Percentiles rank a stretch among this genome's conserved stretches.
Conservation (phyloP, 2,113 vertebrate genomes). For the Ochotona curzoniae region DNA sequence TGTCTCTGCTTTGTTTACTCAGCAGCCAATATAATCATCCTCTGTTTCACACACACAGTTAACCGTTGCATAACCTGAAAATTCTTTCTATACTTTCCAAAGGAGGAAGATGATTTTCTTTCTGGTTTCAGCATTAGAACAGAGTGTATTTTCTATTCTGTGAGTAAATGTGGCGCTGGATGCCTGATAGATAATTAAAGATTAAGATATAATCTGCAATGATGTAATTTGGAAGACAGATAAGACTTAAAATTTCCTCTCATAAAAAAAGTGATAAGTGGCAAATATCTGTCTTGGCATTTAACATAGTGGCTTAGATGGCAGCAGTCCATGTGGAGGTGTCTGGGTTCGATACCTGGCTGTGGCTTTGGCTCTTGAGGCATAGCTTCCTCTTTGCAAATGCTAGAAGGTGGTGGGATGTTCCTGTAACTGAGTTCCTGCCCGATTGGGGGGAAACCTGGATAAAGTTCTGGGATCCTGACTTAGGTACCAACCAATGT, state of each 20-base stretch:
- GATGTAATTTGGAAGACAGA: slow-evolving; percentile 7
- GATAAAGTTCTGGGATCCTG: no score
- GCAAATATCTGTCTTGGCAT: no score
- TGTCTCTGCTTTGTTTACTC: slow-evolving; percentile 74
- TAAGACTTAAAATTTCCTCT: not conserved
- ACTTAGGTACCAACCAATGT: no score
- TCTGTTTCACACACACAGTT: slow-evolving; percentile 42
- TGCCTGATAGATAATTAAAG: not conserved
- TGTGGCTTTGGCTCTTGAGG: no score
- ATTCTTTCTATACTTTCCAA: not conserved
- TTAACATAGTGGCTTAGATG: no score
- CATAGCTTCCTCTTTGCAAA: no score
- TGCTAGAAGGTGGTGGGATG: no score
- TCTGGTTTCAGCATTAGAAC: slow-evolving; percentile 12
- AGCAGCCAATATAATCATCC: slow-evolving; percentile 56
- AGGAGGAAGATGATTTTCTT: not conserved
- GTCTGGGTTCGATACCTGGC: no score
- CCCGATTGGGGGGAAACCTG: no score
- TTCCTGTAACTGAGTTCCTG: no score
- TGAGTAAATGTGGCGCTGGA: not conserved
- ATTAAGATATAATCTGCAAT: not conserved
- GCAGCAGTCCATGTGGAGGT: no score
- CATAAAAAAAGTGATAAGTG: no score
- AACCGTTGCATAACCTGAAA: slow-evolving; percentile 52
- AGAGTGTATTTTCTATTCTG: not conserved